phyloP scores from a whole-genome alignment of 2,113 vertebrate genomes.

The Nannobrachium achirus region DNA sequence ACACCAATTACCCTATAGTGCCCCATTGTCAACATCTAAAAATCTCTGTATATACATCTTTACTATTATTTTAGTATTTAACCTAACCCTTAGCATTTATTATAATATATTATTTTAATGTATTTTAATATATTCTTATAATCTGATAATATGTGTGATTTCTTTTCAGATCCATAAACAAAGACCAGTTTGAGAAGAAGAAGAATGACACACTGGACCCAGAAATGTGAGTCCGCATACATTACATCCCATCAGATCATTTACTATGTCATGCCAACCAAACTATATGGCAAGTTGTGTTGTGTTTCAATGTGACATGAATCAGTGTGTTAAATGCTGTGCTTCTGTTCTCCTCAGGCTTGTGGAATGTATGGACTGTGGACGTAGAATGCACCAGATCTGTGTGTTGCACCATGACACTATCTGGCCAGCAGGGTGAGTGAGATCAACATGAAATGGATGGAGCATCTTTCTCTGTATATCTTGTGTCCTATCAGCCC shows the following conservation, averaged over 20 bases:
- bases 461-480: background rate
- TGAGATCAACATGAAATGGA: background rate
- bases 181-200: slow-evolving; percentile 98
- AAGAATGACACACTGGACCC: slow-evolving; percentile 99
- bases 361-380: slow-evolving; percentile 97
- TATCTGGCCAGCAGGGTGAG: slow-evolving; percentile 96
- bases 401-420: slow-evolving; percentile 96
- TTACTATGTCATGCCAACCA: no score
- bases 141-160: background rate
- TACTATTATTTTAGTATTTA: no score
- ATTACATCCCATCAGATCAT: no score
- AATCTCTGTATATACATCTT: no score
- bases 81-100: no score
- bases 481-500: no score
- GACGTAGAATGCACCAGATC: slow-evolving; percentile 98
- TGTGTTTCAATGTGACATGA: no score
- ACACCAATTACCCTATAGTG: no score
- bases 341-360: slow-evolving; percentile 78
- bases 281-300: no score
- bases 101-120: background rate
- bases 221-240: slow-evolving; percentile 87
- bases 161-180: slow-evolving; percentile 91
- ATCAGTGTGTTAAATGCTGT: background rate
- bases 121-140: background rate
- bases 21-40: no score